Base-by-base conservation (phyloP, 2,888 invertebrate genomes). In the Cyaniris semiargus region DNA sequence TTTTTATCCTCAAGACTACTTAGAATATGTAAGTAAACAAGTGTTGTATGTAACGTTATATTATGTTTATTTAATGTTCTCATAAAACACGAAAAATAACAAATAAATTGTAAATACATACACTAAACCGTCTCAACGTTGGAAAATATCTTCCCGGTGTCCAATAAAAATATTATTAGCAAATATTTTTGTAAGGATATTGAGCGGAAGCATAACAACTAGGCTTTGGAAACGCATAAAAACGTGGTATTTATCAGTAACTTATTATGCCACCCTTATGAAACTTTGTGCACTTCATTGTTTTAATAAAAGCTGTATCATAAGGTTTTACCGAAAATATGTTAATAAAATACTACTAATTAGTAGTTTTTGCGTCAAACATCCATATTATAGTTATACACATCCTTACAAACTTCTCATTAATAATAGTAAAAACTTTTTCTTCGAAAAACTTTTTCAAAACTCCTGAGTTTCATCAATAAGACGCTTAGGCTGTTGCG, bases 381-480 rank as follows among this genome's bases (percentile, higher is more conserved):
- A 4, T 31, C 4, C 31, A 31, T 4, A 31, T n/a, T n/a, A n/a
- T n/a, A n/a, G n/a, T n/a, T n/a, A n/a, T n/a, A n/a, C n/a, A n/a
- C n/a, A n/a, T n/a, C n/a, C 31, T 31, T 31, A 31, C 31, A 31
- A 31, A 31, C 31, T 31, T 31, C 31, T 31, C 31, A 31, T 31
- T 58, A 44, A 44, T 44, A 23, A 21, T 23, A 27, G 1, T 27
- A 27, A 23, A 72, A n/a, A 1, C 21, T 21, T n/a, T 71, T 71
- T n/a, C n/a, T 44, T 44, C 13, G 1, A 48, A 44, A 48, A 72
- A 23, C 23, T 48, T 72, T 72, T 10, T 23, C 0, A 48, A 72
- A 23, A 72, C 72, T 72, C 72, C 5, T 48, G 21, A 72, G 21
- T 71, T 38, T n/a, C 8, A 38, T 34, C 71, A 71, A n/a, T n/a